A percentile compares a stretch with the other conserved stretches of the same genome.
These are phyloP conservation scores for Caenorhabditis elegans DNA, from an alignment of 1,140 invertebrate species.

Conservation along the genomic window WBcel235 BX284605.5:6221501-6222000, in stretches of 20 bases:
- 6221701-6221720: neutral
- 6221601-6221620: constrained; percentile 27
- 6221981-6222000: neutral
- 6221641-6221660: constrained; percentile 7
- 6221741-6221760: constrained; percentile 23
- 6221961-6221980: constrained; percentile 7
- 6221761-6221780: constrained; percentile 27
- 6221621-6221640: constrained; percentile 5
- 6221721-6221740: constrained; percentile 2
- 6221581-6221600: constrained; percentile 24
- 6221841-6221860: neutral
- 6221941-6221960: constrained; percentile 16
- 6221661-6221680: constrained; percentile 19
- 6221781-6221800: constrained; percentile 10
- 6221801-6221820: neutral
- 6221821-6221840: neutral
- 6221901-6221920: constrained; percentile 19
- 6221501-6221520: neutral
- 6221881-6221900: constrained; percentile 26
- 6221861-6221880: constrained; percentile 1
- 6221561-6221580: constrained; percentile 19
- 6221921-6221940: constrained; percentile 27
- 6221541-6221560: neutral
- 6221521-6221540: neutral
- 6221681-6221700: constrained; percentile 7